Evolutionary conservation across 53 echinoderm and acorn worm genomes (phyloP).

Genomic region (Luidia sarsii): DNA sequence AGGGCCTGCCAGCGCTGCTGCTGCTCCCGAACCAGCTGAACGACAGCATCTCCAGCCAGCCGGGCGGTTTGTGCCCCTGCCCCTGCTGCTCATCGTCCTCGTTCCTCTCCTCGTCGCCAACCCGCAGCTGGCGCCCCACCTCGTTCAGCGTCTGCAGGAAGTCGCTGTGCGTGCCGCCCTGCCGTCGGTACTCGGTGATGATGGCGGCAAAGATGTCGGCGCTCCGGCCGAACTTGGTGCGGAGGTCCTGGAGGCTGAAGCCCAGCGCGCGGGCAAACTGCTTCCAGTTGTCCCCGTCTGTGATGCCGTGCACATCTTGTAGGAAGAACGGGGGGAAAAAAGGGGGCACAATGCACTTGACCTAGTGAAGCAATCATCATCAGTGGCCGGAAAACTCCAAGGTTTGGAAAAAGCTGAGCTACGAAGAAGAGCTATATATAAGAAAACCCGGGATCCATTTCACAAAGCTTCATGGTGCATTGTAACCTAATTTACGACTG

Average conservation of each 20-base stretch:
- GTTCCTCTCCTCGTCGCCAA: conserved; percentile 51
- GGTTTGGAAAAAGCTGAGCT: no score
- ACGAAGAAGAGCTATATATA: no score
- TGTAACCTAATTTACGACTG: no score
- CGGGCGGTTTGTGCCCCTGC: background rate
- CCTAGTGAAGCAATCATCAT: no score
- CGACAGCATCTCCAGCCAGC: conserved; percentile 69
- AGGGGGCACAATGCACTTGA: no score
- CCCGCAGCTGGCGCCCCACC: conserved; percentile 78
- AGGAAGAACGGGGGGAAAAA: background rate
- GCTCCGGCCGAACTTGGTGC: conserved; percentile 67
- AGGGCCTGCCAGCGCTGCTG: conserved; percentile 40
- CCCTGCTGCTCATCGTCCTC: conserved; percentile 24
- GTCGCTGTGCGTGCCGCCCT: conserved; percentile 76
- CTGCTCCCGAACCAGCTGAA: conserved; percentile 61
- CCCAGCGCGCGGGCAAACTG: conserved; percentile 80
- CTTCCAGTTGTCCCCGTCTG: conserved; percentile 88
- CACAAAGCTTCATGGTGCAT: no score
- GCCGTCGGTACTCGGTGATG: conserved; percentile 73
- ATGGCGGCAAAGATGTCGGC: conserved; percentile 77
- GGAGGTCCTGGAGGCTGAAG: conserved; percentile 72
- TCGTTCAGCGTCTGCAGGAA: conserved; percentile 75
- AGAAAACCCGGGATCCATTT: no score
- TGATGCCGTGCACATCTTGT: conserved; percentile 81
- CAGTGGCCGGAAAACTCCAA: no score